Evolutionary conservation across 2,797 vertebrate genomes (phyloP), one percentile per base, ranked within the genome.

Genomic region (Toxotes lorentzi): DNA sequence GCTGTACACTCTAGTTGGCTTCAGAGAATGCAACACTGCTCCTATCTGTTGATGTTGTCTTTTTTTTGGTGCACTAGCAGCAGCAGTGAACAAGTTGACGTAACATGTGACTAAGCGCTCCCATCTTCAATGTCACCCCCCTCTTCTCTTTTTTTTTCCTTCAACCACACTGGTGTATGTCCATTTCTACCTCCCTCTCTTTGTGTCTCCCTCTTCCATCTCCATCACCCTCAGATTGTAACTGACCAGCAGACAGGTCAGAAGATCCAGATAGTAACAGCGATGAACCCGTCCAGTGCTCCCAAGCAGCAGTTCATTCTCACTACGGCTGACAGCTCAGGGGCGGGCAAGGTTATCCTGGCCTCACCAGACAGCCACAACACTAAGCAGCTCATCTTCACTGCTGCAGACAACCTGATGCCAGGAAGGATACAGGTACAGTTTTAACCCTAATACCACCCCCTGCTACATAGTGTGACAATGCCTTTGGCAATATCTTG

Each of bases 171-270:
- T 45, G 48, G 45, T 71, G 45, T 32, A 4, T 70, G 45, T 79
- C 56, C 8, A 72, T 73, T 65, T 71, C 1, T 40, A 14, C 41
- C 54, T 60, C 34, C 12, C 34, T 79, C 58, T 76, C 57, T 59
- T n/a, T 58, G 40, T 78, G 17, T 76, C 73, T 75, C 23, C 4
- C 47, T 64, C 34, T 58, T 76, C 24, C 16, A 40, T 61, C 34
- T 70, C 47, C 69, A 76, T 64, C 63, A n/a, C 40, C 13, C 64
- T 78, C 88, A 99, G 98, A 99, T 99, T 93, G 97, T 99, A 91
- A 98, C 97, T 23, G 98, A 99, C 92, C 97, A 98, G 92, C 97
- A 98, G 93, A 97, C 97, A 1, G 97, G 97, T 88, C 98, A 98
- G 91, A 99, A 99, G 95, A 98, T 99, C 86, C 98, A 99, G 93